Conservation (phyloP, 2,113 vertebrate species). For the Silurus glanis region DNA sequence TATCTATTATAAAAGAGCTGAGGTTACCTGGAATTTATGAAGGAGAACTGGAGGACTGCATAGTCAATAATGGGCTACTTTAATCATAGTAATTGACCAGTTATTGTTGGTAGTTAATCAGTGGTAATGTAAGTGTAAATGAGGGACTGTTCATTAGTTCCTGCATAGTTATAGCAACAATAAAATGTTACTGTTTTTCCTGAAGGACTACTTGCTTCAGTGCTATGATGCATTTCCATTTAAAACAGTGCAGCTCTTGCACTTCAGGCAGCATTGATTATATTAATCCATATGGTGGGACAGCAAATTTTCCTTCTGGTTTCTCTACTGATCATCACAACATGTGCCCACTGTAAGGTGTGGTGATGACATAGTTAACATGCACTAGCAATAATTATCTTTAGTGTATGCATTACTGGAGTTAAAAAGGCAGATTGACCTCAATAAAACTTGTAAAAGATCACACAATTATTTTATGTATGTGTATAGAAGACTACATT, state of each 20-base stretch:
- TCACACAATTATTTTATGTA: not conserved
- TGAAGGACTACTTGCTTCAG: not conserved
- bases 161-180: not conserved
- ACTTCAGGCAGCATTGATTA: not conserved
- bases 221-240: not conserved
- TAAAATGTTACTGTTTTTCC: not conserved
- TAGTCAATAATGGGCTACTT: not conserved
- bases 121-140: not conserved
- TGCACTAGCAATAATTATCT: too few relatives aligned
- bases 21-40: not conserved
- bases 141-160: not conserved
- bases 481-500: not conserved
- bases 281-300: not conserved
- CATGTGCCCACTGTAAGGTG: not conserved
- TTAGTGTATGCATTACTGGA: not conserved
- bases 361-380: too few relatives aligned
- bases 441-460: not conserved
- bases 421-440: not conserved
- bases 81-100: not conserved
- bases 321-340: not conserved
- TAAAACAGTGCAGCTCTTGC: not conserved
- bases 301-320: not conserved
- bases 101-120: not conserved
- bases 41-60: not conserved
- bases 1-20: not conserved